phyloP scores from a whole-genome alignment of 92 coral and sea anemone species.

The Heteractis magnifica region DNA sequence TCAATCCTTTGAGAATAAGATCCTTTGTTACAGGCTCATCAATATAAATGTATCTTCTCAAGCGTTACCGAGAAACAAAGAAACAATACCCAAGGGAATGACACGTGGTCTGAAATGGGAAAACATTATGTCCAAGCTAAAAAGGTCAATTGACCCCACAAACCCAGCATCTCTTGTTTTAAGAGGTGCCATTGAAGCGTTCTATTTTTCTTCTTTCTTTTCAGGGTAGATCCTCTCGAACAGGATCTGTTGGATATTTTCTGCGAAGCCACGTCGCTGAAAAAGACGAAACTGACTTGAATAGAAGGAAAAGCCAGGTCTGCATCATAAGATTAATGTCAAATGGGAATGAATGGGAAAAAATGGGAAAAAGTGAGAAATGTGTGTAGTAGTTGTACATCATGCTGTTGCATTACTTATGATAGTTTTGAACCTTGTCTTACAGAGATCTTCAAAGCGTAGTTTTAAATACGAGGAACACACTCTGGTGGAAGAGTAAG shows the following conservation, averaged over 20 bases:
- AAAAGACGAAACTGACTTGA: slow-evolving; percentile 35
- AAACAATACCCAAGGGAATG: too few species aligned
- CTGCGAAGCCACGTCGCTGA: slow-evolving; percentile 78
- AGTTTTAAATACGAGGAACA: slow-evolving; percentile 36
- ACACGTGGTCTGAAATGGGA: too few species aligned
- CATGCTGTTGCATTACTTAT: background rate
- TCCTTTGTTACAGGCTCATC: too few species aligned
- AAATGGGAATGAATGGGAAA: background rate
- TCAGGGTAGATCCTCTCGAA: slow-evolving; percentile 80
- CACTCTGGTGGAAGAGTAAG: slow-evolving; percentile 42
- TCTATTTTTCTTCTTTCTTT: background rate
- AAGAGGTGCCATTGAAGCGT: background rate
- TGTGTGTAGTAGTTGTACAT: background rate
- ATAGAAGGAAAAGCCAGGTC: slow-evolving; percentile 24
- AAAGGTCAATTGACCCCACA: too few species aligned
- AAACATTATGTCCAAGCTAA: too few species aligned
- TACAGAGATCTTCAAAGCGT: slow-evolving; percentile 14
- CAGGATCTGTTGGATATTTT: slow-evolving; percentile 81
- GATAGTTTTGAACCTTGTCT: background rate
- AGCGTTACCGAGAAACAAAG: too few species aligned
- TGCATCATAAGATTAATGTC: background rate
- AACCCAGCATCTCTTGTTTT: background rate
- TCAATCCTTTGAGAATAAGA: too few species aligned
- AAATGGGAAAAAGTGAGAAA: background rate
- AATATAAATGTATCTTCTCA: too few species aligned